phyloP scores from a whole-genome alignment of 2,797 vertebrate genomes.

The Sebastes miniatus region DNA sequence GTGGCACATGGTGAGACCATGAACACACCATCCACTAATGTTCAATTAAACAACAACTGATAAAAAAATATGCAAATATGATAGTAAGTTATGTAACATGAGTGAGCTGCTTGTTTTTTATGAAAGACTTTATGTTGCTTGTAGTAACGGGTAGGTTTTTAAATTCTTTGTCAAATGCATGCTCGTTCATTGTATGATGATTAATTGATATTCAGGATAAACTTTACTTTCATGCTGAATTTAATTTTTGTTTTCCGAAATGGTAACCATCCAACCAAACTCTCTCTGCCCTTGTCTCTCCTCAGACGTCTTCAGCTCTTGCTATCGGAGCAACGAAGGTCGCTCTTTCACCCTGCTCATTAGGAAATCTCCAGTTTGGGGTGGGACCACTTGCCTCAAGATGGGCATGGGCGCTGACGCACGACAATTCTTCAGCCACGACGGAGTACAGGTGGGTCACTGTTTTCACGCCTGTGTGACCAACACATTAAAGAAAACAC shows the following conservation, averaged over 20 bases:
- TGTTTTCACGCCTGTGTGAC: background rate
- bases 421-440: slow-evolving; percentile 89
- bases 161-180: no score
- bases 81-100: background rate
- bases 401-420: slow-evolving; percentile 87
- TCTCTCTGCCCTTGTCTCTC: background rate
- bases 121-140: no score
- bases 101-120: no score
- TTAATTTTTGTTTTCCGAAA: background rate
- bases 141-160: no score
- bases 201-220: no score
- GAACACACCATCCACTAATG: background rate
- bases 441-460: slow-evolving; percentile 88
- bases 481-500: accelerated
- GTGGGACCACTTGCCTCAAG: slow-evolving; percentile 86
- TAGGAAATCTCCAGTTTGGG: slow-evolving; percentile 79
- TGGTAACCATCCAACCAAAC: background rate
- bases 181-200: no score
- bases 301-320: slow-evolving; percentile 85
- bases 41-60: no score
- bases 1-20: slow-evolving; percentile 83
- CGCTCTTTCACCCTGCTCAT: slow-evolving; percentile 88
- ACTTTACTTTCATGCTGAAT: no score
- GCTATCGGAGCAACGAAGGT: slow-evolving; percentile 85
- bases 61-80: no score